These are phyloP conservation scores for Marasmarcha lunaedactyla DNA, from an alignment of 2,888 invertebrate genomes.

Conservation along the genomic window DNA sequence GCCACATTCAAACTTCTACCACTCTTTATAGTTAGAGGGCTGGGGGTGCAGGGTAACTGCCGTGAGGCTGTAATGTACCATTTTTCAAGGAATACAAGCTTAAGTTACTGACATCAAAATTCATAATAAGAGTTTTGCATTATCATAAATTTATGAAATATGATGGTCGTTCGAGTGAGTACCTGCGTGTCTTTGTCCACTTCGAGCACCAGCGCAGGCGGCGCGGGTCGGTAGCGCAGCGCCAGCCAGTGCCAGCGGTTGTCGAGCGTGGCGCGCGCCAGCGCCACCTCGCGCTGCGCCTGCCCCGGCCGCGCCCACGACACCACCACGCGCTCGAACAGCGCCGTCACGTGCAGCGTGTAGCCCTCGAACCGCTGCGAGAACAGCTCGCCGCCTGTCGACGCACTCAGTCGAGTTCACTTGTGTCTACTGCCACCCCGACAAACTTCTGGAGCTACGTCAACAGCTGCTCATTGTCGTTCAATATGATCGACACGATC, in stretches of 20 bases:
- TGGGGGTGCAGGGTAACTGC: too few relatives aligned
- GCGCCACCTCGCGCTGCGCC: constrained; percentile 70
- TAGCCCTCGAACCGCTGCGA: constrained; percentile 76
- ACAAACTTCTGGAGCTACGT: too few relatives aligned
- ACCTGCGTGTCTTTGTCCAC: constrained; percentile 52
- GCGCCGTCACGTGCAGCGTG: constrained; percentile 72
- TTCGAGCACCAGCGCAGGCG: constrained; percentile 48
- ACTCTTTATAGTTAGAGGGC: too few relatives aligned
- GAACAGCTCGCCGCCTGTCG: constrained; percentile 76
- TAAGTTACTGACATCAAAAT: too few relatives aligned
- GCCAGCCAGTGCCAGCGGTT: constrained; percentile 86
- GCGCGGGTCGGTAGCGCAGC: constrained; percentile 67
- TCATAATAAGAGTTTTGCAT: too few relatives aligned
- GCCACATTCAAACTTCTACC: too few relatives aligned
- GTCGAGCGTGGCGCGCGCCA: constrained; percentile 78
- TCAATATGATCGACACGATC: too few relatives aligned
- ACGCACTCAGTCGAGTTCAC: neutral
- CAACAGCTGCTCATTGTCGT: too few relatives aligned
- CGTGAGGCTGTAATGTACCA: too few relatives aligned
- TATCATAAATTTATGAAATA: too few relatives aligned
- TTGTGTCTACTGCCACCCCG: neutral
- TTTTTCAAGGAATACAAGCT: too few relatives aligned
- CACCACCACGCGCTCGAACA: constrained; percentile 70
- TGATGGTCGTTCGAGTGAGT: too few relatives aligned
- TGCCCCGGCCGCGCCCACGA: constrained; percentile 68